Evolutionary conservation across 2,888 invertebrate genomes (phyloP).

Genomic region (Tinea semifulvella): DNA sequence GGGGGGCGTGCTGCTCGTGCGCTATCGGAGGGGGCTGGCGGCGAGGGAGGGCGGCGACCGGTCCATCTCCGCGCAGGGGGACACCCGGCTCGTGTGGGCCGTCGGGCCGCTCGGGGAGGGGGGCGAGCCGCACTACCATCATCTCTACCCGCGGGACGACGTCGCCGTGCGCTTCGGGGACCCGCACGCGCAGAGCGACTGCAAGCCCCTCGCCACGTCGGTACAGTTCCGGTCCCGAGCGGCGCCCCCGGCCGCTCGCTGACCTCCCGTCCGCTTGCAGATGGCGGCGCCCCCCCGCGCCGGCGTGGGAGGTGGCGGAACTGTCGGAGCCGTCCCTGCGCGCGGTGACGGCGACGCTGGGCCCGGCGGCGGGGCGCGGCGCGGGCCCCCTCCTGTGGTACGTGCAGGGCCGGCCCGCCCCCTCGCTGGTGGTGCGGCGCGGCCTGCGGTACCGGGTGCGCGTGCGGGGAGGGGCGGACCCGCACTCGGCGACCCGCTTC

Average conservation of each 20-base stretch:
- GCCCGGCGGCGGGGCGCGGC: conserved; percentile 86
- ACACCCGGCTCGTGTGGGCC: conserved; percentile 74
- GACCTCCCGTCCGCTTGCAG: neutral
- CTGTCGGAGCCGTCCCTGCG: conserved; percentile 77
- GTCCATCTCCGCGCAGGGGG: conserved; percentile 24
- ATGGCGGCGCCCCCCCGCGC: neutral
- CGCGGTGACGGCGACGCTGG: conserved; percentile 82
- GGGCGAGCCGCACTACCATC: conserved; percentile 85
- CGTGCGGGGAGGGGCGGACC: conserved; percentile 83
- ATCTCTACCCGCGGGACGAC: conserved; percentile 77
- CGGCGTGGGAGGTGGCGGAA: conserved; percentile 68
- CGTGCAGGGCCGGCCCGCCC: conserved; percentile 88
- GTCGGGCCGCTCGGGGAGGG: conserved; percentile 79
- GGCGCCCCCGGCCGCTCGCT: neutral
- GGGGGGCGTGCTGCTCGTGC: conserved; percentile 79
- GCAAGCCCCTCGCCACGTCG: conserved; percentile 75
- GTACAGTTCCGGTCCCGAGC: conserved; percentile 15
- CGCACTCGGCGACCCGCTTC: conserved; percentile 84
- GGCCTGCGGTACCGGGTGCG: conserved; percentile 84
- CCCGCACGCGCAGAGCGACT: conserved; percentile 73
- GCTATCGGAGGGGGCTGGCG: conserved; percentile 71
- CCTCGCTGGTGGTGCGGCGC: conserved; percentile 86
- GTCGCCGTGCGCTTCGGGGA: conserved; percentile 72
- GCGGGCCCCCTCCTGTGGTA: conserved; percentile 88
- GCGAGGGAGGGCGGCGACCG: conserved; percentile 28